phyloP scores from a whole-genome alignment of 2,113 vertebrate species.

The Myotis lucifugus region DNA sequence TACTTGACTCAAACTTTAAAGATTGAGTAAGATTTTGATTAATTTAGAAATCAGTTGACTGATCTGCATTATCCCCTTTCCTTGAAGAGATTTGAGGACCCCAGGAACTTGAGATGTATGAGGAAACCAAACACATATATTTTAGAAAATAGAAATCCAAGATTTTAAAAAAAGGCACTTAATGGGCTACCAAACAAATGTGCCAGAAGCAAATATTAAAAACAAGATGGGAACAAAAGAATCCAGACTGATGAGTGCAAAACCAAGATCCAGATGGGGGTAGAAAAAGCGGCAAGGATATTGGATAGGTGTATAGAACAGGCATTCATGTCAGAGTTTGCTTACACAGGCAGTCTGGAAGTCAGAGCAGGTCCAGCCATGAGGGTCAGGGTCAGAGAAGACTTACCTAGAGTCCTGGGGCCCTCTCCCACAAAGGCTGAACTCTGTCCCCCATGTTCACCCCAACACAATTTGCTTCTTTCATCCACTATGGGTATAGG shows the following conservation, averaged over 20 bases:
- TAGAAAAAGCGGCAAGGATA: not conserved
- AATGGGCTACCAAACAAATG: not conserved
- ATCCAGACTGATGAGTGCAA: not conserved
- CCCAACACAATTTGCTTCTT: not conserved
- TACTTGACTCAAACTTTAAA: not conserved
- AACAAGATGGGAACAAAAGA: not conserved
- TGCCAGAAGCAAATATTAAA: not conserved
- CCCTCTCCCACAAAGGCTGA: not conserved
- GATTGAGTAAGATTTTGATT: not conserved
- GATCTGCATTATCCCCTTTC: not conserved
- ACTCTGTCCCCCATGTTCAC: not conserved
- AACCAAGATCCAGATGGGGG: not conserved
- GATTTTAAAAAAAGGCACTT: not conserved
- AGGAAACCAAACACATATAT: not conserved
- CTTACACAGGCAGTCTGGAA: not conserved
- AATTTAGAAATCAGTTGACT: not conserved
- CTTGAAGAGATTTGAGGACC: not conserved
- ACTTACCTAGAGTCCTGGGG: too few relatives aligned
- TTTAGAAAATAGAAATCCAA: slow-evolving; percentile 8
- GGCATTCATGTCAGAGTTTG: not conserved
- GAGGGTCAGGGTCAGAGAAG: not conserved
- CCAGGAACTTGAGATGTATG: not conserved
- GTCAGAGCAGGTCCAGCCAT: not conserved
- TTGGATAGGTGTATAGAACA: not conserved
- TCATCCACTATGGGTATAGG: not conserved